Evolutionary conservation across 2,113 vertebrate species (phyloP).

Genomic region (Oncorhynchus mykiss): DNA sequence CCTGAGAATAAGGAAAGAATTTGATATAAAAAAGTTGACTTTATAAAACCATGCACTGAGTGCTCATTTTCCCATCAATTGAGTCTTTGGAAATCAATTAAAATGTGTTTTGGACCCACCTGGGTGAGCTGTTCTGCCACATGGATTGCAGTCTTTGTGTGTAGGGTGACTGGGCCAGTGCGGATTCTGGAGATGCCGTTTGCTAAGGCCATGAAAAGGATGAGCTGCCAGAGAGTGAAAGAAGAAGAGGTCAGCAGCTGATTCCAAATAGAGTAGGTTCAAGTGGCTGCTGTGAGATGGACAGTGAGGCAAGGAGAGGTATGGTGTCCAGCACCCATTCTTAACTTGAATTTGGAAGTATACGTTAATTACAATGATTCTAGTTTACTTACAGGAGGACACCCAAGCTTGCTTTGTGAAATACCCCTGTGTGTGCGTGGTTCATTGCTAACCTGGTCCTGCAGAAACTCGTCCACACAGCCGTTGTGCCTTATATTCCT

Average conservation of each 20-base stretch:
- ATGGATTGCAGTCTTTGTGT: conserved; percentile 94
- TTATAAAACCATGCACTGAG: too few relatives aligned
- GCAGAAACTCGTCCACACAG: conserved; percentile 93
- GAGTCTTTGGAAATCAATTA: too few relatives aligned
- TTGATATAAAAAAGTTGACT: too few relatives aligned
- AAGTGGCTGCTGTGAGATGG: neutral
- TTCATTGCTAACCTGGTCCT: conserved; percentile 85
- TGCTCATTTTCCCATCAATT: too few relatives aligned
- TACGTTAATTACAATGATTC: too few relatives aligned
- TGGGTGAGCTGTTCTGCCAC: conserved; percentile 89
- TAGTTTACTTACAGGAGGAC: too few relatives aligned
- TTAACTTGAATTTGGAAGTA: too few relatives aligned
- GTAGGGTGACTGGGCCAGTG: conserved; percentile 89
- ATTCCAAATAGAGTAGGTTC: neutral
- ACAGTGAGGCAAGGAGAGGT: neutral
- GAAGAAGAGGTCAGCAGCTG: neutral
- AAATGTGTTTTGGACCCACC: conserved; percentile 59
- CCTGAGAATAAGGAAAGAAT: conserved; percentile 71
- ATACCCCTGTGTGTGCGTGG: neutral
- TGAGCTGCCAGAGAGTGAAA: conserved; percentile 73
- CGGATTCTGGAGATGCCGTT: conserved; percentile 88
- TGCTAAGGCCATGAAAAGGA: conserved; percentile 96
- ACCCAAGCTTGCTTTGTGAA: too few relatives aligned
- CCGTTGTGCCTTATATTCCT: conserved; percentile 91
- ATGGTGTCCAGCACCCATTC: neutral